These are phyloP conservation scores for Apaloderma vittatum DNA, from an alignment of 2,113 vertebrate genomes.

Conservation along the genomic window DNA sequence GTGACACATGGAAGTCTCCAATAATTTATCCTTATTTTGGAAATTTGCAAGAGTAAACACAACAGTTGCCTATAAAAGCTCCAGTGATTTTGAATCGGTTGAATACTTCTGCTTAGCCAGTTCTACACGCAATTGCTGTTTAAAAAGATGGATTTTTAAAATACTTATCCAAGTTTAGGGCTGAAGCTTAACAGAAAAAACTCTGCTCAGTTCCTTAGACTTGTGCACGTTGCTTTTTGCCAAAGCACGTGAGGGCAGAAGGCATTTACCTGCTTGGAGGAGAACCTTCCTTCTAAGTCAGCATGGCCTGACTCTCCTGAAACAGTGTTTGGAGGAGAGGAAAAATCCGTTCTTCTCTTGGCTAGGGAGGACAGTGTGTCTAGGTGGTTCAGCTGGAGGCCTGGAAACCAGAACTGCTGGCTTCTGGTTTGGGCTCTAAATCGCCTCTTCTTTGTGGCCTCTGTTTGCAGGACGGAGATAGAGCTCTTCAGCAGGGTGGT, in stretches of 20 bases:
- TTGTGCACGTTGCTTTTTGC: neutral
- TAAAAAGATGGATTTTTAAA: neutral
- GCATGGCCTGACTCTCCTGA: neutral
- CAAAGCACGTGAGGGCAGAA: neutral
- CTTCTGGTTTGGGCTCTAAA: neutral
- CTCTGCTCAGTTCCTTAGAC: neutral
- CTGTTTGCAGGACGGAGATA: neutral
- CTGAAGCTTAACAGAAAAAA: neutral
- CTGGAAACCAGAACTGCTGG: neutral
- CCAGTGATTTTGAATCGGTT: neutral
- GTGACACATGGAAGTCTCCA: neutral
- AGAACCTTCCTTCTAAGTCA: neutral
- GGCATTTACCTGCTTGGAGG: neutral
- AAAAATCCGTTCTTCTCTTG: neutral
- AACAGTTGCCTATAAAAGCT: neutral
- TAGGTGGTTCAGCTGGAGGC: neutral
- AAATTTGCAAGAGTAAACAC: neutral
- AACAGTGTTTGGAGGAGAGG: neutral
- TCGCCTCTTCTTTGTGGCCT: neutral
- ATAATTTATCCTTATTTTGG: neutral
- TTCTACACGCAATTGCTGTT: slow-evolving; percentile 42
- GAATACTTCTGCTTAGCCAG: neutral
- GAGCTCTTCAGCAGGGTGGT: neutral
- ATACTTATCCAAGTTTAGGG: neutral
- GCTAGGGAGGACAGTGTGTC: neutral